Conservation (phyloP, 1,140 invertebrate genomes). For the Piezodorus guildinii region DNA sequence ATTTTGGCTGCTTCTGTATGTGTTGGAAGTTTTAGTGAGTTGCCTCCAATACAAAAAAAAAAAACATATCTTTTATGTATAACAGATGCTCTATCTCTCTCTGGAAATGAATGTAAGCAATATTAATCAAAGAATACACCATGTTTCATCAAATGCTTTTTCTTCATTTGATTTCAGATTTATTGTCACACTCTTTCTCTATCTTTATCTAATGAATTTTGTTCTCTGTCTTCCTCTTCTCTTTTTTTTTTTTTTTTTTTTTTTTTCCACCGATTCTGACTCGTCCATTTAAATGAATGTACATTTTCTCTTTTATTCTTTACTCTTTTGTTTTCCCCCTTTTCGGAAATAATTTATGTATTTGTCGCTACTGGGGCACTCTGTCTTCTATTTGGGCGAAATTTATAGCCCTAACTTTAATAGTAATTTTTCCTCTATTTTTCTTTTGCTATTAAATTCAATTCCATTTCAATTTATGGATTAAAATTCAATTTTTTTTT, state of each 20-base stretch:
- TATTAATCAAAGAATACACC: slow-evolving; percentile 15
- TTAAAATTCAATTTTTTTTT: too few relatives aligned
- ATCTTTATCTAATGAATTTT: not conserved
- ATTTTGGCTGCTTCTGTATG: not conserved
- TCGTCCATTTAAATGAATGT: slow-evolving; percentile 8
- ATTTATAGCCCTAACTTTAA: too few relatives aligned
- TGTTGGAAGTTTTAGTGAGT: not conserved
- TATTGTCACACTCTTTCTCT: slow-evolving; percentile 5
- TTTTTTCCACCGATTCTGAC: slow-evolving; percentile 4
- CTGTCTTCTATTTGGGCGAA: too few relatives aligned
- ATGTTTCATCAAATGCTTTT: slow-evolving; percentile 9
- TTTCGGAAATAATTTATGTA: not conserved
- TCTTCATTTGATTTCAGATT: slow-evolving; percentile 16
- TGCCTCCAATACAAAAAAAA: not conserved
- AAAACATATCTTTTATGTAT: slow-evolving; percentile 9
- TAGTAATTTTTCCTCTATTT: too few relatives aligned
- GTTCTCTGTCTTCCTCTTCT: too few relatives aligned
- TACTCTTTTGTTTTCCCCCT: too few relatives aligned
- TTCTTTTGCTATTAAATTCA: too few relatives aligned
- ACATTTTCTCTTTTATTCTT: too few relatives aligned
- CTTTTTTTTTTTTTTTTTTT: too few relatives aligned
- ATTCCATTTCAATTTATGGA: too few relatives aligned
- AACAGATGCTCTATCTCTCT: slow-evolving; percentile 5
- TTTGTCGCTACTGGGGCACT: slow-evolving; percentile 1
- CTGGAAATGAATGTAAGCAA: not conserved